Conservation (phyloP, 2,797 vertebrate species). For the Octomys mimax region DNA sequence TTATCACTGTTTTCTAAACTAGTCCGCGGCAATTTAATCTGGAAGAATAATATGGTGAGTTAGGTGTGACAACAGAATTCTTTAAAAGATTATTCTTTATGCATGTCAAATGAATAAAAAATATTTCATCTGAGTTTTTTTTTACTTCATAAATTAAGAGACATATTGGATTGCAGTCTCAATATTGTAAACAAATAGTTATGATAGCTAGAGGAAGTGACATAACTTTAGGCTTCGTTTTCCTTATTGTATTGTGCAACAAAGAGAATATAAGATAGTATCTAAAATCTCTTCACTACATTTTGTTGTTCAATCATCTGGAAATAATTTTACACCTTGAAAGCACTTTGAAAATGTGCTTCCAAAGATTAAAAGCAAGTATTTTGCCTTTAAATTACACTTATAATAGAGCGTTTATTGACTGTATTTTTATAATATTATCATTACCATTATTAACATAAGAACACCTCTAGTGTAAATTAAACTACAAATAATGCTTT, state of each 20-base stretch:
- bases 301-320: background rate
- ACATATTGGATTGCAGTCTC: background rate
- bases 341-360: background rate
- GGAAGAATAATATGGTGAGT: background rate
- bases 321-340: constrained; percentile 36
- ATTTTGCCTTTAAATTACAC: background rate
- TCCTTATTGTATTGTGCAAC: background rate
- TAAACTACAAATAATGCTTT: background rate
- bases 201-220: background rate
- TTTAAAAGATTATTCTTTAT: background rate
- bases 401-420: background rate
- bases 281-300: constrained; percentile 1
- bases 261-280: background rate
- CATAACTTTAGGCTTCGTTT: constrained; percentile 2
- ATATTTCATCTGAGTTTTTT: background rate
- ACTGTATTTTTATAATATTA: background rate
- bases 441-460: background rate
- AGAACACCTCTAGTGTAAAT: constrained; percentile 20
- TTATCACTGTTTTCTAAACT: constrained; percentile 25
- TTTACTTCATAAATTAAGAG: background rate
- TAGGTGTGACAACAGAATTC: background rate
- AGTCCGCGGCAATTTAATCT: constrained; percentile 6
- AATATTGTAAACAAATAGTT: constrained; percentile 14
- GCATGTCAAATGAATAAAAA: constrained; percentile 10
- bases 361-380: constrained; percentile 9